Evolutionary conservation across 1,140 invertebrate species (phyloP), one percentile per base, ranked within the genome.

Genomic region (Hirudo medicinalis): DNA sequence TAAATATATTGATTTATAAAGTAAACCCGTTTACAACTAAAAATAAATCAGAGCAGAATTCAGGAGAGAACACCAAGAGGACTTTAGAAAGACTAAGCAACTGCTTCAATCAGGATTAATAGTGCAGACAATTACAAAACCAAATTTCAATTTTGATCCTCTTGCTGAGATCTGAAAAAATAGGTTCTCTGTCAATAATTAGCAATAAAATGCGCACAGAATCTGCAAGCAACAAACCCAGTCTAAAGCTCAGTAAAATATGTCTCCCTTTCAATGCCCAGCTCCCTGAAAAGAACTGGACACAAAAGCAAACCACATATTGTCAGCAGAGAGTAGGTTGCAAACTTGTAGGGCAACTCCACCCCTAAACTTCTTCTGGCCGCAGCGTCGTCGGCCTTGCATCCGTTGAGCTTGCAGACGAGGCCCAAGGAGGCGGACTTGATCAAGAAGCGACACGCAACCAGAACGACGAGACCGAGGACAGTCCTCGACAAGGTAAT

Each of bases 161-260:
- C 40, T 11, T 40, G 40, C 40, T 6, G 40, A 40, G 40, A 40
- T 40, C 40, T 40, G 40, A 40, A 40, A 40, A 40, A n/a, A n/a
- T n/a, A n/a, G 40, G 40, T 40, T 40, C 40, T 40, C 40, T 40
- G 40, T 40, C 11, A 40, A 6, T 11, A 40, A 40, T 40, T 40
- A 40, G 11, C 11, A 6, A 40, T 11, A 6, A 40, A 40, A 40
- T 40, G 11, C 11, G 40, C 40, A 40, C 11, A 40, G 11, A 40
- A 40, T 40, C 4, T 40, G 40, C 40, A 40, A 40, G 40, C 40
- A 40, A 40, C 53, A 40, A 40, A 40, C 40, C 40, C n/a, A n/a
- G n/a, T n/a, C n/a, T 40, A 91, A 74, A 92, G 86, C 85, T 92
- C 91, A 6, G 89, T 91, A 77, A 90, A 91, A 83, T 91, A 91